Percentiles rank a stretch among this genome's conserved stretches.
These are phyloP conservation scores for Menidia menidia DNA, from an alignment of 2,797 vertebrate genomes.

Conservation along the genomic window DNA sequence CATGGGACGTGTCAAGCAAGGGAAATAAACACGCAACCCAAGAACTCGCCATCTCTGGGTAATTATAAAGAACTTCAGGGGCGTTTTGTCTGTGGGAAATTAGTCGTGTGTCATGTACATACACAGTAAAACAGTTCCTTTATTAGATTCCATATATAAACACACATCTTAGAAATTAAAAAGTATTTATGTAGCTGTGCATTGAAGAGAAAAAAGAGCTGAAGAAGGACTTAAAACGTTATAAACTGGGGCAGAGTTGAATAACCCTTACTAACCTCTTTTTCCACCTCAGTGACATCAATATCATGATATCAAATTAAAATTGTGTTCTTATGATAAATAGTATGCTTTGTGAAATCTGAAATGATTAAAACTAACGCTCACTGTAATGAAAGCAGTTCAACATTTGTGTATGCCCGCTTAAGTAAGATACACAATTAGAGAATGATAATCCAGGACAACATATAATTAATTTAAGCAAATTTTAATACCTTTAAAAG, in stretches of 20 bases:
- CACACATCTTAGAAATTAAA: conserved; percentile 38
- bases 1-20: conserved; percentile 54
- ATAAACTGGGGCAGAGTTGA: conserved; percentile 27
- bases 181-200: conserved; percentile 26
- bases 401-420: conserved; percentile 16
- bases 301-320: conserved; percentile 35
- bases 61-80: conserved; percentile 66
- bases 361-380: conserved; percentile 35
- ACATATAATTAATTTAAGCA: conserved; percentile 35
- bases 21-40: conserved; percentile 56
- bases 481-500: conserved; percentile 28
- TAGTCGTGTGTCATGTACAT: conserved; percentile 33
- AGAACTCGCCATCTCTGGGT: conserved; percentile 56
- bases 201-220: not conserved
- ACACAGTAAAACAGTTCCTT: conserved; percentile 40
- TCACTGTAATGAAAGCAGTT: conserved; percentile 3
- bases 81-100: conserved; percentile 61
- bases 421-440: conserved; percentile 26
- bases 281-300: conserved; percentile 52
- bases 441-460: conserved; percentile 9
- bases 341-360: conserved; percentile 24
- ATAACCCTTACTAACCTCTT: conserved; percentile 16
- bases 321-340: conserved; percentile 21
- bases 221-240: conserved; percentile 63
- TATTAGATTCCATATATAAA: conserved; percentile 43